A percentile compares a stretch with the other conserved stretches of the same genome.
These are phyloP conservation scores for Cherax destructor DNA, from an alignment of 1,140 invertebrate genomes.

Conservation along the genomic window DNA sequence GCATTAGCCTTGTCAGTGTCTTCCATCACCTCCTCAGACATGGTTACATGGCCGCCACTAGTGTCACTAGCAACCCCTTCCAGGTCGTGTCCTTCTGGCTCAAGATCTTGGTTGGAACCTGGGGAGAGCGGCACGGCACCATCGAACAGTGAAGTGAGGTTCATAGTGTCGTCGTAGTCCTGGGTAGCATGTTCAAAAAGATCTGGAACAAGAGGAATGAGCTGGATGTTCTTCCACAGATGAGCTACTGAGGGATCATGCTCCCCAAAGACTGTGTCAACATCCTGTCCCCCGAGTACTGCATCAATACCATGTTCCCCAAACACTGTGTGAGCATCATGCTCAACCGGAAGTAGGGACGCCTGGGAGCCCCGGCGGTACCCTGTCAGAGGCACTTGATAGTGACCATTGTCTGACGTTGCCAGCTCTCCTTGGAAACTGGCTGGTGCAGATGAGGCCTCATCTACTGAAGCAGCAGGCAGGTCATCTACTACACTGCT, in stretches of 20 bases:
- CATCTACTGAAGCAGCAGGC: neutral
- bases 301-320: neutral
- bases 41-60: neutral
- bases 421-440: neutral
- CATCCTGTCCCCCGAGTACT: neutral
- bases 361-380: neutral
- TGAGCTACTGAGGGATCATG: constrained; percentile 48
- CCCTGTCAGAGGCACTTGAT: neutral
- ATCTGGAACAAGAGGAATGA: constrained; percentile 60
- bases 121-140: constrained; percentile 48
- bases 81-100: constrained; percentile 10
- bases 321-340: neutral
- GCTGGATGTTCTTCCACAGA: constrained; percentile 59
- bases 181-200: constrained; percentile 44
- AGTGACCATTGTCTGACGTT: neutral
- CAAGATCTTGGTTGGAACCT: neutral
- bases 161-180: constrained; percentile 27
- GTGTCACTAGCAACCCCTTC: constrained; percentile 24
- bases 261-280: neutral
- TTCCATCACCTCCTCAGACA: constrained; percentile 1
- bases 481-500: neutral
- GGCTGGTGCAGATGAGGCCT: neutral
- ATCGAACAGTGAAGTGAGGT: constrained; percentile 57
- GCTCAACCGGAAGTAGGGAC: neutral
- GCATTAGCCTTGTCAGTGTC: constrained; percentile 54